Evolutionary conservation across 1,140 invertebrate genomes (phyloP).

Genomic region (Dufourea novaeangliae): DNA sequence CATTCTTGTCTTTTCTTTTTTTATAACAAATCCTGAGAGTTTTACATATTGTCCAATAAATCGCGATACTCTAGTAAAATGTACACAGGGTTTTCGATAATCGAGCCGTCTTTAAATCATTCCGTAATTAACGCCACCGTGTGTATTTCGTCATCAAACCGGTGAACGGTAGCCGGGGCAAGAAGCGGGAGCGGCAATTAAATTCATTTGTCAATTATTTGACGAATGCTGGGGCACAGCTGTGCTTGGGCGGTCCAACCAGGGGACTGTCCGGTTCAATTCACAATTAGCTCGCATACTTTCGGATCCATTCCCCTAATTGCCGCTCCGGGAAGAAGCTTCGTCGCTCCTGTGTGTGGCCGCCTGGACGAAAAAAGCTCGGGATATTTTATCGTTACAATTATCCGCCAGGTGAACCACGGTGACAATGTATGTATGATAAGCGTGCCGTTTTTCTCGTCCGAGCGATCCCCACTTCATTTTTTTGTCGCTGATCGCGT

Average conservation of each 20-base stretch:
- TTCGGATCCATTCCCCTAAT: constrained; percentile 61
- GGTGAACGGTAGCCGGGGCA: constrained; percentile 10
- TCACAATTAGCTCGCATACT: constrained; percentile 72
- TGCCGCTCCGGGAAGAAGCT: constrained; percentile 43
- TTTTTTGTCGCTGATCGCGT: neutral
- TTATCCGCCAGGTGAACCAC: constrained; percentile 52
- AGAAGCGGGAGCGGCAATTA: constrained; percentile 67
- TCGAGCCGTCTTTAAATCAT: constrained; percentile 51
- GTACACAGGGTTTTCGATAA: too few species aligned
- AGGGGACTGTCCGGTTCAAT: constrained; percentile 58
- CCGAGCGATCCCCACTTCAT: neutral
- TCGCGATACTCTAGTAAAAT: too few species aligned
- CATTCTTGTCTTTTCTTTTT: too few species aligned
- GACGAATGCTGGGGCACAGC: constrained; percentile 61
- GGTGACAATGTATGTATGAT: constrained; percentile 46
- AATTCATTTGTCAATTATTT: constrained; percentile 75
- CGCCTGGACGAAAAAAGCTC: constrained; percentile 53
- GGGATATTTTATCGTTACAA: constrained; percentile 58
- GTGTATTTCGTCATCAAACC: constrained; percentile 50
- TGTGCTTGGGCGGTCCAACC: constrained; percentile 39
- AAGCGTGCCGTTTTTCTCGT: neutral
- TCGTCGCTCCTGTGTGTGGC: constrained; percentile 51
- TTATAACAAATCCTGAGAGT: too few species aligned
- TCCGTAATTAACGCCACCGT: constrained; percentile 49
- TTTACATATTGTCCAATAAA: too few species aligned